These are phyloP conservation scores for Cyphomyrus discorhynchus DNA, from an alignment of 2,113 vertebrate species.

Conservation along the genomic window DNA sequence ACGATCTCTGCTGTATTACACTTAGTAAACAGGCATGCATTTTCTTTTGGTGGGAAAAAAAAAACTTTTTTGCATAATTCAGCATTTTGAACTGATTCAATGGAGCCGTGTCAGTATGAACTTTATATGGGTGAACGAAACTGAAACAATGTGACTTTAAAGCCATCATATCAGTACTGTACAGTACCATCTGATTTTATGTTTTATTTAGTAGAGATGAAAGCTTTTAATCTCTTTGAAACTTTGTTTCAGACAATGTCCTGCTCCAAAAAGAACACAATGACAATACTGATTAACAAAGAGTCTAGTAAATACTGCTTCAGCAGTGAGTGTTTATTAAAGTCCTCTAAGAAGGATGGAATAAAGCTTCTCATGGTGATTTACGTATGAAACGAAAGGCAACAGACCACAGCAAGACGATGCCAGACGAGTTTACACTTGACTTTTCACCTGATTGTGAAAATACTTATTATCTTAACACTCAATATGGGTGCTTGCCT, in stretches of 20 bases:
- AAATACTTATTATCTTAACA: neutral
- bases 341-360: neutral
- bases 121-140: constrained; percentile 32
- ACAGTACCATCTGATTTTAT: neutral
- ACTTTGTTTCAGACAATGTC: neutral
- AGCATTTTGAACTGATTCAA: constrained; percentile 30
- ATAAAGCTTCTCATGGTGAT: neutral
- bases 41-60: constrained; percentile 24
- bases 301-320: neutral
- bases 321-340: neutral
- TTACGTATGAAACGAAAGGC: neutral
- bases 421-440: neutral
- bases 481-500: neutral
- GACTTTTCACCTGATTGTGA: constrained; percentile 1
- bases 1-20: neutral
- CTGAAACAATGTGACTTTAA: constrained; percentile 40
- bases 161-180: constrained; percentile 39
- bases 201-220: neutral
- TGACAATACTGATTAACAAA: neutral
- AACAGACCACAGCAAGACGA: neutral
- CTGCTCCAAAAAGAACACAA: neutral
- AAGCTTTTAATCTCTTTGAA: neutral
- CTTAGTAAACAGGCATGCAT: neutral
- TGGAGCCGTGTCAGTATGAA: constrained; percentile 36
- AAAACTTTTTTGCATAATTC: constrained; percentile 30